Percentiles rank a stretch among this genome's conserved stretches.
These are phyloP conservation scores for Poeciliopsis turneri DNA, from an alignment of 2,797 vertebrate genomes.

Conservation along the genomic window DNA sequence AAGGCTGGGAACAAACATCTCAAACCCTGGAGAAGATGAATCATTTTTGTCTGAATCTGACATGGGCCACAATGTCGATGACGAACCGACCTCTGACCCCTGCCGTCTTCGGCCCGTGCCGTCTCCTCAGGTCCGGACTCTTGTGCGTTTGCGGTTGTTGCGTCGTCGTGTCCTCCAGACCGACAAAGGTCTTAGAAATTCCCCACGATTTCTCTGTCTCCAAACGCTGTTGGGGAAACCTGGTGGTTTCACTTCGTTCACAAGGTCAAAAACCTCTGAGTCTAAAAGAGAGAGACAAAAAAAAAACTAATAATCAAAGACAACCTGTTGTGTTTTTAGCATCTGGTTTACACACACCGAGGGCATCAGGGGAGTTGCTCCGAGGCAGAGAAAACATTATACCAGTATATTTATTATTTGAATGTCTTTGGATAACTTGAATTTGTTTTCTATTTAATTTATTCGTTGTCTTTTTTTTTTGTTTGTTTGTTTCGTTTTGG, in stretches of 20 bases:
- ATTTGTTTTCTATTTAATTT: conserved; percentile 75
- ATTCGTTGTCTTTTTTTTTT: conserved; percentile 58
- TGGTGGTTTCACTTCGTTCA: conserved; percentile 59
- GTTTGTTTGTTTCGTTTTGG: conserved; percentile 53
- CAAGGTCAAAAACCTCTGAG: conserved; percentile 39
- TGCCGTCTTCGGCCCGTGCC: conserved; percentile 26
- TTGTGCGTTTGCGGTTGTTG: conserved; percentile 48
- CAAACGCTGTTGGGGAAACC: conserved; percentile 55
- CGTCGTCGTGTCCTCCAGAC: conserved; percentile 68
- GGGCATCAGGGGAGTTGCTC: conserved; percentile 51
- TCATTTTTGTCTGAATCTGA: not conserved
- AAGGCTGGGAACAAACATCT: not conserved
- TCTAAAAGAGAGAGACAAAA: conserved; percentile 10
- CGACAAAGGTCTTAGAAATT: conserved; percentile 50
- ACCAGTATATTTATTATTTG: conserved; percentile 75
- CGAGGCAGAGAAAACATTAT: conserved; percentile 47
- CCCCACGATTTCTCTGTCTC: conserved; percentile 48
- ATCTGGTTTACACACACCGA: conserved; percentile 32
- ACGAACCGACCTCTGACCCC: not conserved
- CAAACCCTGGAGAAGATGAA: not conserved
- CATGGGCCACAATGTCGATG: not conserved
- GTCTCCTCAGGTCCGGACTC: conserved; percentile 50
- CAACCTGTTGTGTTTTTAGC: not conserved
- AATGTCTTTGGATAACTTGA: conserved; percentile 77
- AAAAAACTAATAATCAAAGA: conserved; percentile 9